These are phyloP conservation scores for Nasua narica DNA, from an alignment of 2,797 vertebrate species.

Conservation along the genomic window DNA sequence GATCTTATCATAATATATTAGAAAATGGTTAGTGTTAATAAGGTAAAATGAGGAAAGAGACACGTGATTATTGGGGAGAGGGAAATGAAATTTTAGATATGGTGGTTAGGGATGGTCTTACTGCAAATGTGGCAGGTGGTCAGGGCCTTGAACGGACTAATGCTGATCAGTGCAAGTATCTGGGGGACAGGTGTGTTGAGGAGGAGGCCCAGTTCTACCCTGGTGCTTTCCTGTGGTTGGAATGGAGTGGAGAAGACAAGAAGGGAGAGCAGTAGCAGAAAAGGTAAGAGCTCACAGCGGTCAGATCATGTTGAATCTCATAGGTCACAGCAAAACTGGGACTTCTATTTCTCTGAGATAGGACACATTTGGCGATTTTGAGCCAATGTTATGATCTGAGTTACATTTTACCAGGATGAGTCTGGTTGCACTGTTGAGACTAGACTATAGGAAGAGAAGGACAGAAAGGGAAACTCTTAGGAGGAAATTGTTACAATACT, in stretches of 20 bases:
- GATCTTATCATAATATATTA: not conserved
- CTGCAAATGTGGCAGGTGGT: not conserved
- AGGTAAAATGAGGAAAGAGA: not conserved
- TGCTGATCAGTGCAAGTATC: not conserved
- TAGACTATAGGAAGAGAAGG: not conserved
- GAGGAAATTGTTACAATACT: not conserved
- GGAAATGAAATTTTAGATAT: not conserved
- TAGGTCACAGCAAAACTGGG: not conserved
- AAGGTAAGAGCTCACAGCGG: not conserved
- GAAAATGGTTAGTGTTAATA: not conserved
- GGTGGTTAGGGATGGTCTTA: not conserved
- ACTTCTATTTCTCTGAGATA: not conserved
- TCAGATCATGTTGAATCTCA: not conserved
- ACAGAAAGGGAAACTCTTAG: not conserved
- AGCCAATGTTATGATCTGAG: not conserved
- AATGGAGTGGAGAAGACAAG: not conserved
- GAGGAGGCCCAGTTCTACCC: not conserved
- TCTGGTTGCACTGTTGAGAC: not conserved
- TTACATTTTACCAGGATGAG: slow-evolving; percentile 13
- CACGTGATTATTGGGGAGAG: not conserved
- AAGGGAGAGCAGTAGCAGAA: not conserved
- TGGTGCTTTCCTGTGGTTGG: not conserved
- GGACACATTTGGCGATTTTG: not conserved
- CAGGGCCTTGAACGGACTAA: not conserved
- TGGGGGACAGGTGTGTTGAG: not conserved